Evolutionary conservation across 2,797 vertebrate species (phyloP), one percentile per base, ranked within the genome.

Genomic region (Triplophysa bombifrons): DNA sequence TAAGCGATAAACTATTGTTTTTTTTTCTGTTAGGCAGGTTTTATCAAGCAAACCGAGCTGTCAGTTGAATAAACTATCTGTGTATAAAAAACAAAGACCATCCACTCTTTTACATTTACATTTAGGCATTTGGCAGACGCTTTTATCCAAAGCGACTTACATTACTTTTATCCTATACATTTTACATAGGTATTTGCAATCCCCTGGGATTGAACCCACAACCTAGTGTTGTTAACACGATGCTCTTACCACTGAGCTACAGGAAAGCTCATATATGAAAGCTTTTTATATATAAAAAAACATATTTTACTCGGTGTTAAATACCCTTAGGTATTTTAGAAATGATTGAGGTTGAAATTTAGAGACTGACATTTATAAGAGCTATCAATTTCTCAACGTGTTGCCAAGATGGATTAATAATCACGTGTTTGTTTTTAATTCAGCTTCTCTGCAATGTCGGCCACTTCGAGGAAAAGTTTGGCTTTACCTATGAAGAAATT

Each of bases 401-500:
- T 27, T 44, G 13, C 41, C 53, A 69, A 50, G 25, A 6, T 7
- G 34, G 30, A 17, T 69, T 1, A 30, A 68, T 58, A 68, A 77
- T 27, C 53, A 4, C 13, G 55, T 63, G 30, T 77, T 72, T 72
- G 63, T 78, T 71, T 66, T 44, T 53, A 65, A 8, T 16, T 14
- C 85, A 99, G 98, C 95, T 99, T 91, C 96, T 99, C 89, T 97
- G 96, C 94, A 97, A 94, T 85, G 91, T 96, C 88, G 95, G 95
- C 83, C 95, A 97, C 88, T 93, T 91, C 78, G 96, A 98, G 92
- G 96, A 99, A 89, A 97, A 94, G 86, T 91, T 99, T 90, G 97
- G 97, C 80, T 98, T 97, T 94, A 96, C 96, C 5, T 96, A 98
- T 85, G 96, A 99, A 91, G 95, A 97, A 93, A 98, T 99, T 87